Percentiles rank a stretch among this genome's conserved stretches.
Evolutionary conservation across 2,888 invertebrate genomes (phyloP).

Genomic region (Tanytarsus gracilentus): DNA sequence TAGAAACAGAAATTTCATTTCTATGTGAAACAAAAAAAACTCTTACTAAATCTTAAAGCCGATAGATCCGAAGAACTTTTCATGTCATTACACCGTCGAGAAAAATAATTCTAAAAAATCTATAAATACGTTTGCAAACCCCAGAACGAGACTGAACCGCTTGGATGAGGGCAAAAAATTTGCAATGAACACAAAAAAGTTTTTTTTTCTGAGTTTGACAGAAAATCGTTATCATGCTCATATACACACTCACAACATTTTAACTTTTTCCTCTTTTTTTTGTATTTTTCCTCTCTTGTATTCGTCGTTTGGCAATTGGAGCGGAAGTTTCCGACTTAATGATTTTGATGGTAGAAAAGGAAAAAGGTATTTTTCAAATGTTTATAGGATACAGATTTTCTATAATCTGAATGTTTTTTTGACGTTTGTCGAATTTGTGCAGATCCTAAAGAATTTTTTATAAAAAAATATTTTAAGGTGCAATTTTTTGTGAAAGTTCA

Average conservation of each 20-base stretch:
- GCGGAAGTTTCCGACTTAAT: conserved; percentile 26
- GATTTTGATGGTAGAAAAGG: conserved; percentile 18
- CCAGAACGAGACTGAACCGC: too few species aligned
- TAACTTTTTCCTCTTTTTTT: not conserved
- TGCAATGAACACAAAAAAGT: conserved; percentile 3
- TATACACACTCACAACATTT: not conserved
- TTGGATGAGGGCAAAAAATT: not conserved
- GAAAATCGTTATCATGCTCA: conserved; percentile 24
- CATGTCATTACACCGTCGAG: too few species aligned
- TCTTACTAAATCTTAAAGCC: too few species aligned
- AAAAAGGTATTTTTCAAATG: not conserved
- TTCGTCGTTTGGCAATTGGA: not conserved
- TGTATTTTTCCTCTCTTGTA: not conserved
- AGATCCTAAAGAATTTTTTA: too few species aligned
- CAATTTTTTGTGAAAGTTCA: too few species aligned
- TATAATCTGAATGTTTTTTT: not conserved
- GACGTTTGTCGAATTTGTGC: too few species aligned
- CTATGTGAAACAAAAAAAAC: too few species aligned
- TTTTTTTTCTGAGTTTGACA: conserved; percentile 6
- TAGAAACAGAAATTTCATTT: too few species aligned
- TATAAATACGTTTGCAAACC: too few species aligned
- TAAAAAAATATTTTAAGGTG: too few species aligned
- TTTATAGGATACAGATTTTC: not conserved
- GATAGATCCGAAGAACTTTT: too few species aligned
- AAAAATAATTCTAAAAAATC: too few species aligned